Evolutionary conservation across 1,140 invertebrate genomes (phyloP), one percentile per base, ranked within the genome.

Genomic region (Drosophila punjabiensis): DNA sequence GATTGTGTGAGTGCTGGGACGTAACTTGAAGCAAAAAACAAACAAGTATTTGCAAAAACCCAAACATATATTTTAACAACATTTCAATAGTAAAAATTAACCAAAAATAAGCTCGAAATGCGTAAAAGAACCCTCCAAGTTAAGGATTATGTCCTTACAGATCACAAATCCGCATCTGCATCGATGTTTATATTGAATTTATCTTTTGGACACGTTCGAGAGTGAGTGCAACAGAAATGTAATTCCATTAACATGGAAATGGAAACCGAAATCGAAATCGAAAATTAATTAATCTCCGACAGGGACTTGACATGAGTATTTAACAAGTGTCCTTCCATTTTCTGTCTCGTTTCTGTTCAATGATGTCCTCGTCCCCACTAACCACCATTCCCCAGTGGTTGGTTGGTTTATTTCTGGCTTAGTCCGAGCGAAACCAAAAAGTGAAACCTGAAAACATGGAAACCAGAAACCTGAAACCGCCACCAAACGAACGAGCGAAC

Each of bases 391-490:
- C 4, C 5, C 33, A 9, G 47, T 33, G n/a, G n/a, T n/a, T n/a
- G n/a, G 45, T 10, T 16, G 53, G 61, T 76, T 59, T 76, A 76
- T 66, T 76, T 76, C 45, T 76, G 73, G 71, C 74, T 66, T 43
- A 75, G 71, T 50, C 68, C 35, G 33, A 53, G 52, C 20, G 41
- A 39, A 56, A 50, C 53, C 63, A 41, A 77, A 77, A 74, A 74
- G 70, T 61, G 70, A 74, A 74, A 75, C 71, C 68, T 69, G 64
- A 71, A 71, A 56, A 58, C 68, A 69, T 56, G 68, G 68, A 43
- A 70, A 58, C 50, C 48, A 70, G 48, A 70, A 70, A 73, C 69
- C 67, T 43, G 35, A 66, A 61, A 66, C 33, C 37, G 48, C 60
- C 58, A 64, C 67, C 35, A 16, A 70, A n/a, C 52, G 28, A 70